Evolutionary conservation across 2,113 vertebrate species (phyloP).

Genomic region (Oncorhynchus gorbuscha): DNA sequence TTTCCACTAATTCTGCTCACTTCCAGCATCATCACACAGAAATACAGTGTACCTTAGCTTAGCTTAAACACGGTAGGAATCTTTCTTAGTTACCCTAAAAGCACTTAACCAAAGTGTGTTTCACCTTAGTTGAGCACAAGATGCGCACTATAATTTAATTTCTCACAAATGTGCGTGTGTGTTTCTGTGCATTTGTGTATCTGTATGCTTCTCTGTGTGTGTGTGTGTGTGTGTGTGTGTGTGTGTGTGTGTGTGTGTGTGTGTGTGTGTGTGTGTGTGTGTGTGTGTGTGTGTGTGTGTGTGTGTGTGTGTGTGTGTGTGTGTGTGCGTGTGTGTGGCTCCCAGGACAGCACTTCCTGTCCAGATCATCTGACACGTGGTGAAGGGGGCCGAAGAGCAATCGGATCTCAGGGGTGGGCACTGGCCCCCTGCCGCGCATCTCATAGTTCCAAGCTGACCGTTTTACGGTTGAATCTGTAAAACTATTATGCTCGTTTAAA

Average conservation of each 20-base stretch:
- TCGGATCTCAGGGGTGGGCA: conserved; percentile 61
- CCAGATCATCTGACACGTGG: conserved; percentile 55
- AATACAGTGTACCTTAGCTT: conserved; percentile 25
- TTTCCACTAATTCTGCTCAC: conserved; percentile 57
- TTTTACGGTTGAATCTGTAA: conserved; percentile 74
- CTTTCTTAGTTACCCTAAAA: no score
- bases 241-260: neutral
- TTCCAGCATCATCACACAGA: conserved; percentile 49
- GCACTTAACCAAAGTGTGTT: no score
- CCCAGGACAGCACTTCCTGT: conserved; percentile 60
- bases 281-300: neutral
- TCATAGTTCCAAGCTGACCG: conserved; percentile 75
- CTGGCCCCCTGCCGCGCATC: conserved; percentile 58
- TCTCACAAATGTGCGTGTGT: neutral
- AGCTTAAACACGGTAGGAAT: no score
- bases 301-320: neutral
- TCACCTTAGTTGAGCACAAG: no score
- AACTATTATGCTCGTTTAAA: conserved; percentile 64
- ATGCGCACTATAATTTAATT: no score
- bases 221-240: conserved; percentile 4
- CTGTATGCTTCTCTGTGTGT: neutral
- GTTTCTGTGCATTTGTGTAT: neutral
- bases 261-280: neutral
- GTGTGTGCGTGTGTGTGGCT: conserved; percentile 28
- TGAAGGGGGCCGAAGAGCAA: conserved; percentile 57